Base-by-base conservation (phyloP, 2,888 invertebrate species). In the Agapetus fuscipes region DNA sequence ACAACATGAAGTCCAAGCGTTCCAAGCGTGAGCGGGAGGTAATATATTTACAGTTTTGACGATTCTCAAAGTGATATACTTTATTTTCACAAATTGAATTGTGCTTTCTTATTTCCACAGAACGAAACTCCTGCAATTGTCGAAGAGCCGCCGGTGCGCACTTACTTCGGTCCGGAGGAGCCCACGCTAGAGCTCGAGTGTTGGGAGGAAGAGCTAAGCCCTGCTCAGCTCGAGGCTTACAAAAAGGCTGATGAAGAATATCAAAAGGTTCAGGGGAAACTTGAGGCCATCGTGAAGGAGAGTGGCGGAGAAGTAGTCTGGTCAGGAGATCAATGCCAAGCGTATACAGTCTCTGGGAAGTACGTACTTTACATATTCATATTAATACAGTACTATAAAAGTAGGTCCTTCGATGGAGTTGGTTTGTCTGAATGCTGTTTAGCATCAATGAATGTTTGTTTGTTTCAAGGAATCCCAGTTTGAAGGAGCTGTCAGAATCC, bases 171-270 rank as follows among this genome's bases (percentile, higher is more conserved):
- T 3, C 70, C 70, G n/a, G 69, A 68, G 51, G 61, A 68, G 2
- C 70, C 67, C 0, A 70, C 73, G 0, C 59, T 82, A 32, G 74
- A 78, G 41, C 66, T 87, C 54, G 83, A 83, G 50, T 81, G 79
- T 54, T 78, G 74, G 71, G 75, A 79, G 25, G 86, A 87, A 44
- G 80, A 80, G 29, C 61, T 85, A 1, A 76, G 78, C 1, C 73
- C 78, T 35, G 72, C 66, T 2, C 85, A 85, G 56, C 55, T 75
- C 12, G 71, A 74, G 30, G 72, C 74, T 1, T 76, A 73, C 49
- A 74, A 75, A 48, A 72, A 73, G 57, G 72, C 76, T 6, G 72
- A 79, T 47, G 73, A 75, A 44, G 83, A 84, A 52, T 79, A 80
- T 50, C 72, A 75, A 52, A 77, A 74, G 41, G 71, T 81, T 32